Evolutionary conservation across 1,140 invertebrate genomes (phyloP), one percentile per base, ranked within the genome.

Genomic region (Dolichoris vasculosae): DNA sequence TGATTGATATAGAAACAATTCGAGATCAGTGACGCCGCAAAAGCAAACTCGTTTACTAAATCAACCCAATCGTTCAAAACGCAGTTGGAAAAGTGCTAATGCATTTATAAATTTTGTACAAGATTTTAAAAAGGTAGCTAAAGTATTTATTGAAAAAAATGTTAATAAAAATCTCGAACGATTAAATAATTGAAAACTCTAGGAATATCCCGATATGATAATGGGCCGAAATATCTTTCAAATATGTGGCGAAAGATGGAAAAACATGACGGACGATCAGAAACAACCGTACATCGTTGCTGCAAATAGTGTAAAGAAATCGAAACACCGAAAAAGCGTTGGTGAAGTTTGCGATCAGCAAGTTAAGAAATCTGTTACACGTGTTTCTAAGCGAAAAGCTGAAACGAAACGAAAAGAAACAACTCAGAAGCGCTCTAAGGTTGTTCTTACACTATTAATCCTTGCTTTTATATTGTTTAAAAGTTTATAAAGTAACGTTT

Each of bases 81-180:
- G 40, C 1, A 85, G 73, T 40, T 87, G 90, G 90, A 89, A 82
- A 64, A 90, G 88, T 71, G 86, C 88, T 0, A 92, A 91, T 73
- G 87, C 90, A 11, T 91, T 90, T 43, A 77, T 90, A 32, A 91
- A 91, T 79, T 91, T 90, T 85, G 86, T 91, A 64, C 90, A 90
- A 79, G 90, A 91, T 73, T 90, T 89, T n/a, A 88, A 88, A 30
- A 75, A 90, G 87, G 91, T 92, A 88, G 63, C 20, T 7, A 35
- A 30, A 55, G 30, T 55, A 78, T 30, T 71, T 23, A 30, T 63
- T 48, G 67, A 51, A 15, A 8, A 43, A n/a, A 73, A 77, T 38
- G 4, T 17, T 55, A n/a, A 3, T 15, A 30, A n/a, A n/a, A n/a
- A n/a, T n/a, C 13, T 67, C 7, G 0, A 59, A 73, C n/a, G 17